Evolutionary conservation across 2,888 invertebrate genomes (phyloP).

Genomic region (Cephus pulcher): DNA sequence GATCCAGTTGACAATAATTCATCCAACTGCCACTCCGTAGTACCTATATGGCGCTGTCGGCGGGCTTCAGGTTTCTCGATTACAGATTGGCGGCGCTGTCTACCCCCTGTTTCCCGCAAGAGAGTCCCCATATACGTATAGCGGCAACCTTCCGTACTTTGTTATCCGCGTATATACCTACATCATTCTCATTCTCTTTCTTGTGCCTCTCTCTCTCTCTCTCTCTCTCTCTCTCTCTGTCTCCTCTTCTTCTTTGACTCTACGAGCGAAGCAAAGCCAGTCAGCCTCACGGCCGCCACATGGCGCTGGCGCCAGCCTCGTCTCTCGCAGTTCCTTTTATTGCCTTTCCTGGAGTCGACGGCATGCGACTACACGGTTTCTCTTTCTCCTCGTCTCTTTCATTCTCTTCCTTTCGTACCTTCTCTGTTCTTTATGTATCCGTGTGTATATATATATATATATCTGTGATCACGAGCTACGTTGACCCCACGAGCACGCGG

Average conservation of each 20-base stretch:
- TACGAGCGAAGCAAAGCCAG: not conserved
- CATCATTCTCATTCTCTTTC: not conserved
- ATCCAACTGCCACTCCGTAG: constrained; percentile 3
- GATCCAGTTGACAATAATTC: not conserved
- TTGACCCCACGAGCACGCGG: constrained; percentile 3
- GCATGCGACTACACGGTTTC: constrained; percentile 6
- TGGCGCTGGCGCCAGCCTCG: constrained; percentile 53
- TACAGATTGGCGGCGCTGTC: constrained; percentile 24
- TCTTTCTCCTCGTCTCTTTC: not conserved
- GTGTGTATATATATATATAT: not conserved
- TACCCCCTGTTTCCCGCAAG: not conserved
- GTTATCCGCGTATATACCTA: not conserved
- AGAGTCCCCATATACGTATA: not conserved
- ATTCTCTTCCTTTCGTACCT: not conserved
- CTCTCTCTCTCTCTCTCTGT: too few species aligned
- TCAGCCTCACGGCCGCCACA: constrained; percentile 37
- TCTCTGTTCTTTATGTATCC: not conserved
- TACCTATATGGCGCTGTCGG: constrained; percentile 23
- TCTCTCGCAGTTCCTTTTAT: constrained; percentile 40
- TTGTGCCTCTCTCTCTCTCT: not conserved
- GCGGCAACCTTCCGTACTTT: not conserved
- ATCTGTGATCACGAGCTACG: not conserved
- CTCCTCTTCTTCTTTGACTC: not conserved
- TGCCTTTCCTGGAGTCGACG: constrained; percentile 40
- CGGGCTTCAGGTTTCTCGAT: constrained; percentile 24